Conservation (phyloP, 2,888 invertebrate genomes). For the Dicycla oo region DNA sequence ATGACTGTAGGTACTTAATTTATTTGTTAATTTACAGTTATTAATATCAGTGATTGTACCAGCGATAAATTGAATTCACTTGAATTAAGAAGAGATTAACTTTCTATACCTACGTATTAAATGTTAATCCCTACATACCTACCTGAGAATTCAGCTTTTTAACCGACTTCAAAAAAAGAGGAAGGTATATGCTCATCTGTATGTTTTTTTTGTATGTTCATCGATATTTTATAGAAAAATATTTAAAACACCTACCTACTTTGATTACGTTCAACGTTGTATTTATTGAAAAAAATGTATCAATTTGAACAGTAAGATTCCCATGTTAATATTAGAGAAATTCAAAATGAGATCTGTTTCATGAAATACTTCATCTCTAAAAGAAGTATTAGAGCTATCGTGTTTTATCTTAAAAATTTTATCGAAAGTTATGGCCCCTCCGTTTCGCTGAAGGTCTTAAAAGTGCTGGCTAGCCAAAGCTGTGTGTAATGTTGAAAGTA, state of each 20-base stretch:
- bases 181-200: no score
- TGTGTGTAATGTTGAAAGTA: neutral
- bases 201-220: no score
- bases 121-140: neutral
- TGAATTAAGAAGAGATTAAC: no score
- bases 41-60: neutral
- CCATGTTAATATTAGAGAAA: neutral
- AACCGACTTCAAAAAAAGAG: no score
- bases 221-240: neutral
- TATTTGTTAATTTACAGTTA: neutral
- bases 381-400: conserved; percentile 14
- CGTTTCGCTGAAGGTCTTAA: conserved; percentile 18
- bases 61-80: neutral
- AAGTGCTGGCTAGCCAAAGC: conserved; percentile 26
- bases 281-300: neutral
- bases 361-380: conserved; percentile 3
- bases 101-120: neutral
- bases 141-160: neutral
- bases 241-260: neutral
- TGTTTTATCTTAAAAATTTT: conserved; percentile 26
- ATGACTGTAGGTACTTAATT: no score
- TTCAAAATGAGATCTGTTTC: neutral
- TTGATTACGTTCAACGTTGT: conserved; percentile 15
- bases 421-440: conserved; percentile 30
- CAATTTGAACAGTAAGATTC: no score